These are phyloP conservation scores for Drosophila engyochracea DNA, from an alignment of 2,888 invertebrate genomes.

Conservation along the genomic window DNA sequence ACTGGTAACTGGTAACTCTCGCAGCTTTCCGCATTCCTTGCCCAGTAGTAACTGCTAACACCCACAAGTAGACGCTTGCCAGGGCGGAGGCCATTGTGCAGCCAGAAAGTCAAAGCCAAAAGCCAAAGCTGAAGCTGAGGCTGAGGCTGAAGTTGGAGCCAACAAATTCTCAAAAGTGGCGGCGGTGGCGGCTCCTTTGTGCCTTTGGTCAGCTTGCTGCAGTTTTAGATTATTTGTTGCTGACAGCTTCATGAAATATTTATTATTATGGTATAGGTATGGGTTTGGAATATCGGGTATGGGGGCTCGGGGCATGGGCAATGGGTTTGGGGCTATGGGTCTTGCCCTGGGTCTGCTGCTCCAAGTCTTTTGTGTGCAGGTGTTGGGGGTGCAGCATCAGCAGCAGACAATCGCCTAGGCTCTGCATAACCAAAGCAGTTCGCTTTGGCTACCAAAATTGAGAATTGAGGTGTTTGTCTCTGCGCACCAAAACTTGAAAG, in stretches of 20 bases:
- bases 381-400: slow-evolving; percentile 69
- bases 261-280: slow-evolving; percentile 70
- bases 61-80: slow-evolving; percentile 53
- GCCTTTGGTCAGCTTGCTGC: slow-evolving; percentile 73
- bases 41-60: slow-evolving; percentile 53
- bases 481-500: slow-evolving; percentile 71
- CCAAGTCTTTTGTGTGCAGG: slow-evolving; percentile 52
- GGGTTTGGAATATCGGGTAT: slow-evolving; percentile 18
- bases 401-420: slow-evolving; percentile 43
- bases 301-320: slow-evolving; percentile 8
- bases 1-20: slow-evolving; percentile 25
- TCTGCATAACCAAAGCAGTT: slow-evolving; percentile 73
- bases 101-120: slow-evolving; percentile 16
- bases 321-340: slow-evolving; percentile 4
- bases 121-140: slow-evolving; percentile 15
- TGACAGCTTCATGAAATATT: slow-evolving; percentile 83
- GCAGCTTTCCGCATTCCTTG: slow-evolving; percentile 73
- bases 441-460: slow-evolving; percentile 72
- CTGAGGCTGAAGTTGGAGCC: slow-evolving; percentile 15
- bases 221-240: slow-evolving; percentile 82
- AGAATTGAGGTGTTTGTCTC: slow-evolving; percentile 78
- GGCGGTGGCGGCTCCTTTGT: slow-evolving; percentile 71
- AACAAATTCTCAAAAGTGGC: slow-evolving; percentile 46
- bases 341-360: slow-evolving; percentile 19
- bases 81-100: slow-evolving; percentile 47